Evolutionary conservation across 2,888 invertebrate species (phyloP).

Genomic region (Papilio gigon): DNA sequence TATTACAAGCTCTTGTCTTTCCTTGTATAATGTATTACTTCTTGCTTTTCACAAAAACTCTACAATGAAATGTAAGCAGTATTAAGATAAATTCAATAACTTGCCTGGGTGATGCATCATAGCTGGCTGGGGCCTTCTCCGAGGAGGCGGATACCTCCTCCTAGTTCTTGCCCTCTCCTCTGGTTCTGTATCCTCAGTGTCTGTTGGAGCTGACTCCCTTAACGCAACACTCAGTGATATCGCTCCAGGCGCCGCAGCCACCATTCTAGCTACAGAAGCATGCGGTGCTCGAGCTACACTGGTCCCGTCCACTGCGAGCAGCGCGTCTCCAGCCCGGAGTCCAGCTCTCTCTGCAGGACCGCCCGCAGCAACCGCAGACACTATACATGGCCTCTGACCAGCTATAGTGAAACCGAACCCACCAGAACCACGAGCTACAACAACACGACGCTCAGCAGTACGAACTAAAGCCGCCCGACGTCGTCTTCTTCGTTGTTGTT

Average conservation of each 20-base stretch:
- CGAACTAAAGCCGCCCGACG: slow-evolving; percentile 69
- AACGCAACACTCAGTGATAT: slow-evolving; percentile 92
- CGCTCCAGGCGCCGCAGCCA: slow-evolving; percentile 92
- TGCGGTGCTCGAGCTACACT: slow-evolving; percentile 96
- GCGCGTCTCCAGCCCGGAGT: slow-evolving; percentile 94
- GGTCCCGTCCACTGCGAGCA: slow-evolving; percentile 95
- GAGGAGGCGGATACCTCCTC: slow-evolving; percentile 70
- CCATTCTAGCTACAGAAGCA: slow-evolving; percentile 95
- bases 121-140: slow-evolving; percentile 69
- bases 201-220: slow-evolving; percentile 73
- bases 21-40: neutral
- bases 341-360: slow-evolving; percentile 95
- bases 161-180: slow-evolving; percentile 73
- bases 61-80: neutral
- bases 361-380: slow-evolving; percentile 94
- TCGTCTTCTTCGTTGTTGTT: slow-evolving; percentile 75
- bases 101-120: slow-evolving; percentile 71
- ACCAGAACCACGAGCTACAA: slow-evolving; percentile 91
- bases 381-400: slow-evolving; percentile 96
- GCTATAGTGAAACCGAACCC: slow-evolving; percentile 99
- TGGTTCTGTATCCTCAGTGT: slow-evolving; percentile 77
- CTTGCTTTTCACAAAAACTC: neutral
- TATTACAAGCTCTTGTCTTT: neutral
- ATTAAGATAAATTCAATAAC: slow-evolving; percentile 28
- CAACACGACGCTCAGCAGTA: slow-evolving; percentile 89